These are phyloP conservation scores for Eugnorisma glareosa DNA, from an alignment of 2,888 invertebrate genomes.

Conservation along the genomic window DNA sequence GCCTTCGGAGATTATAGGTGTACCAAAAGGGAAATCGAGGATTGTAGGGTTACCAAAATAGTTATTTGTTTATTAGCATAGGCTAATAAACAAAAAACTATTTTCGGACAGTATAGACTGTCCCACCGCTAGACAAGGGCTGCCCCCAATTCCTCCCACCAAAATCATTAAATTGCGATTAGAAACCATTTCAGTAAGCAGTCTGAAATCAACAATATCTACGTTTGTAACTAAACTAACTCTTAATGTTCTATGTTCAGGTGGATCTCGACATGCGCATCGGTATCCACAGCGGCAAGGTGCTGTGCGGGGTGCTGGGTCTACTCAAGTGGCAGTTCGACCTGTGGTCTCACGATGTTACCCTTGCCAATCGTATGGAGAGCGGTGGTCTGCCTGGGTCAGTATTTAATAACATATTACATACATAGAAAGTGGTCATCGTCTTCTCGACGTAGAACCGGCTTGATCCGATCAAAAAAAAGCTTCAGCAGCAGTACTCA, in stretches of 20 bases:
- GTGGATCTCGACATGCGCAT: conserved; percentile 99
- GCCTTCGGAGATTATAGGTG: background rate
- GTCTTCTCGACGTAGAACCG: background rate
- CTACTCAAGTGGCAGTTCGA: conserved; percentile 98
- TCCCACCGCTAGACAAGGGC: no score
- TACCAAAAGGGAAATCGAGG: no score
- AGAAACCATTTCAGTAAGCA: background rate
- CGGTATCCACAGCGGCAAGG: conserved; percentile 98
- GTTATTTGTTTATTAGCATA: no score
- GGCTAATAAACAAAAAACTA: no score
- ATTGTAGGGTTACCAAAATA: background rate
- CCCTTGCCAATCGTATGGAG: conserved; percentile 98
- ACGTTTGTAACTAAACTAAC: background rate
- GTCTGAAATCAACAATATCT: background rate
- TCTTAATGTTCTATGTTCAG: conserved; percentile 80
- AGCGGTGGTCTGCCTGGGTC: conserved; percentile 99
- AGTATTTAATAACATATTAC: background rate
- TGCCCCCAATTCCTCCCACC: background rate
- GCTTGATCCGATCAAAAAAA: background rate
- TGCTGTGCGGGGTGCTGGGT: conserved; percentile 98
- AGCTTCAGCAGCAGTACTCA: background rate
- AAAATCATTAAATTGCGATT: background rate
- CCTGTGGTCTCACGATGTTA: conserved; percentile 98
- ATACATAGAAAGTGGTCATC: background rate
- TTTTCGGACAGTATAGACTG: no score